These are phyloP conservation scores for Diadegma fenestrale DNA, from an alignment of 2,888 invertebrate genomes.

Conservation along the genomic window DNA sequence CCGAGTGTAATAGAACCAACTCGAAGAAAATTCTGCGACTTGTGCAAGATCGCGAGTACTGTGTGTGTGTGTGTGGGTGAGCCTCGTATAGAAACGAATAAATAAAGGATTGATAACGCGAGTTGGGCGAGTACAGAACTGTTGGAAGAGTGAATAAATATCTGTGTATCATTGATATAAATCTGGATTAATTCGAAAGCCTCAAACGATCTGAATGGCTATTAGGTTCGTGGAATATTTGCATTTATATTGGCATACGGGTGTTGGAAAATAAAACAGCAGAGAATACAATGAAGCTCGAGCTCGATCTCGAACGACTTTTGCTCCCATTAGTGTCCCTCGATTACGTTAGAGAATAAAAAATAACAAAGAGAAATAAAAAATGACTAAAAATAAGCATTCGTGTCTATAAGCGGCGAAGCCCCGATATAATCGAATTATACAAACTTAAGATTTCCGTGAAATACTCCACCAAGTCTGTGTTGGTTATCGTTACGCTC, in stretches of 20 bases:
- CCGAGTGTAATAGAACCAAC: not conserved
- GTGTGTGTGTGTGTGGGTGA: constrained; percentile 6
- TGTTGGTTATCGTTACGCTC: not conserved
- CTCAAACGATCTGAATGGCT: constrained; percentile 77
- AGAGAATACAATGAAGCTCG: not conserved
- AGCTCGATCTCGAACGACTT: constrained; percentile 39
- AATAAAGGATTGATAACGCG: constrained; percentile 62
- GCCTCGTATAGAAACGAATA: constrained; percentile 54
- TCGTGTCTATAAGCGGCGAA: not conserved
- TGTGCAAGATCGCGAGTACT: constrained; percentile 25
- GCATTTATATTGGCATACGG: constrained; percentile 71
- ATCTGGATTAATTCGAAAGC: constrained; percentile 81
- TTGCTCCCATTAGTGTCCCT: constrained; percentile 54
- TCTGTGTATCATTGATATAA: constrained; percentile 73
- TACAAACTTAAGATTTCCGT: not conserved
- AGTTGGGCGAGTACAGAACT: constrained; percentile 15
- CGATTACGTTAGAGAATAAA: constrained; percentile 49
- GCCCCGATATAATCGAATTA: constrained; percentile 7
- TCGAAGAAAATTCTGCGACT: constrained; percentile 49
- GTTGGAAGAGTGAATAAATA: constrained; percentile 18
- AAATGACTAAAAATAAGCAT: not conserved
- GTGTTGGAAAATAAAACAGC: constrained; percentile 18
- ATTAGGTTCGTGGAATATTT: constrained; percentile 74
- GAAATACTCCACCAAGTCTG: not conserved
- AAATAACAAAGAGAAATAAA: not conserved